Base-by-base conservation (phyloP, 2,888 invertebrate species). In the Dynastes hyllus region DNA sequence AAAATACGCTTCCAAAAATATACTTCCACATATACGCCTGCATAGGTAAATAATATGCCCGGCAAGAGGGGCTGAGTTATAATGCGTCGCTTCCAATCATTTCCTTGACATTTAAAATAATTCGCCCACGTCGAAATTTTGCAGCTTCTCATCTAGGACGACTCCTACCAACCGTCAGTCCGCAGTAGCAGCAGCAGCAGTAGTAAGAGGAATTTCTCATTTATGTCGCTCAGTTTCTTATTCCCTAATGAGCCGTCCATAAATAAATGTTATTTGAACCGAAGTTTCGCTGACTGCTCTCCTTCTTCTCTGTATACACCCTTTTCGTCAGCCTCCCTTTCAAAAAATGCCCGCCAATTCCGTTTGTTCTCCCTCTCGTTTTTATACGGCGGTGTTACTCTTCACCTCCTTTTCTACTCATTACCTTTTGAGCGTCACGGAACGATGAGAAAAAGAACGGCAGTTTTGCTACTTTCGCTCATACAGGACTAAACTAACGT, bases 121-220 rank as follows among this genome's bases (percentile, higher is more conserved):
- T 45, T 73, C 69, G 22, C 50, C 22, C 27, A 22, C 40, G 45
- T 40, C 45, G 58, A 45, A 61, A 22, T 61, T 73, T 45, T 73
- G 22, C 51, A 69, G 50, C 29, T 50, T 8, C 29, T 22, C 50
- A 9, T 13, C 29, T 22, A 58, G 6, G 45, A 45, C 11, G 45
- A 45, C 11, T 45, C 45, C 45, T 2, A 45, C 45, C 45, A 45
- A 45, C 45, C 45, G 2, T 45, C 45, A 45, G 9, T 45, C 45
- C 45, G 8, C 29, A 9, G 58, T 16, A 22, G 16, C 51, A 22
- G n/a, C 58, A 40, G 11, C 45, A 40, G 29, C 61, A 16, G 58
- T n/a, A 53, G 61, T 73, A 73, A 73, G 40, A 61, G 73, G 73
- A 61, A 73, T 73, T 73, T 73, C 73, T 73, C 73, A 73, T 73